Base-by-base conservation (phyloP, 2,797 vertebrate genomes). In the Tragopan temminckii region DNA sequence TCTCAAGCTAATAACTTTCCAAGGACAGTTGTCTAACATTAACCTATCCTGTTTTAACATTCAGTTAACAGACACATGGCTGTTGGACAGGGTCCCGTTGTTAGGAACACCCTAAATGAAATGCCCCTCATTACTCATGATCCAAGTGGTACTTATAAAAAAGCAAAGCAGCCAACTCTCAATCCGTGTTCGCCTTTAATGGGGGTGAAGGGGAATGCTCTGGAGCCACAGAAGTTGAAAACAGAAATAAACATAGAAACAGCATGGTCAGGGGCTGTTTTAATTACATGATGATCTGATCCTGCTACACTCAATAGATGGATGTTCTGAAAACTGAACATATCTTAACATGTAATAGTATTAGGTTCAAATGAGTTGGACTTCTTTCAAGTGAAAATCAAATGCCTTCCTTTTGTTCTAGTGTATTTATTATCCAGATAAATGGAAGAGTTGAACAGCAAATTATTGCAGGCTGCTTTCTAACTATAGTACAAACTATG, bases 171-270 rank as follows among this genome's bases (percentile, higher is more conserved):
- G 90, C 89, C 94, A 92, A 75, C 79, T 97, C 85, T 95, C 50
- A 82, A 29, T 94, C 76, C 92, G 66, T 91, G 77, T 74, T 95
- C 5, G 13, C 91, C 92, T 97, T 97, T 97, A 96, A 95, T 88
- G 76, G 91, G 79, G 90, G 72, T 17, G 19, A 87, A 50, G 24
- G 17, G 63, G 66, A 52, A 91, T 91, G 88, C 35, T 91, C 68
- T 96, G 91, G 79, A 96, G 85, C 68, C 57, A 82, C 27, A 5
- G 83, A 85, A 91, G 57, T 57, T 1, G 9, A 96, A 97, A 97
- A 93, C 80, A 95, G 90, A 96, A 93, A 87, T 91, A 96, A 95
- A 97, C 93, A 89, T 96, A 96, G 96, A 97, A 97, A 96, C 82
- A 75, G 82, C 17, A 8, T 93, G 64, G 55, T 72, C 85, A 85